Evolutionary conservation across 2,797 vertebrate species (phyloP).

Genomic region (Mus caroli): DNA sequence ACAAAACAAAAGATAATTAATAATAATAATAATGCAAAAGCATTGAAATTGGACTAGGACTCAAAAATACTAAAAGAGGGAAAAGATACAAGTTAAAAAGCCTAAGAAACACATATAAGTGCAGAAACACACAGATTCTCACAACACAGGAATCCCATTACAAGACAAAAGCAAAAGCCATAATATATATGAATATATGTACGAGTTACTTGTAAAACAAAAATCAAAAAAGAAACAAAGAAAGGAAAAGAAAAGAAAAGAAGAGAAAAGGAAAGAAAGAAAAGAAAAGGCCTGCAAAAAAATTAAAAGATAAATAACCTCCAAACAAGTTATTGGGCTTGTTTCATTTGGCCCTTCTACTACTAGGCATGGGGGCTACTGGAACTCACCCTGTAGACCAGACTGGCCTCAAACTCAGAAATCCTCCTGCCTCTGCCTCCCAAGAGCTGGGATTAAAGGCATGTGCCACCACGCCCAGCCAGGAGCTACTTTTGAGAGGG

Average conservation of each 20-base stretch:
- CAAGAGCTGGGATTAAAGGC: too few relatives aligned
- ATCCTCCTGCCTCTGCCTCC: too few relatives aligned
- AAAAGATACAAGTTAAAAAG: not conserved
- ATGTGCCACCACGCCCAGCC: too few relatives aligned
- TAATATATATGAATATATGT: not conserved
- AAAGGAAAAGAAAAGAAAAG: too few relatives aligned
- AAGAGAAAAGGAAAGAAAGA: too few relatives aligned
- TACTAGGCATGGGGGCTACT: not conserved
- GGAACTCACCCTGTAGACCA: too few relatives aligned
- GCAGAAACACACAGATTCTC: not conserved
- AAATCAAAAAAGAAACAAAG: not conserved
- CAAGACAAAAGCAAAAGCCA: too few relatives aligned
- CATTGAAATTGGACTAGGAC: not conserved
- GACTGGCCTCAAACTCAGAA: too few relatives aligned
- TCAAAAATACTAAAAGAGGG: not conserved
- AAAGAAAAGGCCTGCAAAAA: not conserved
- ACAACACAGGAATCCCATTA: not conserved
- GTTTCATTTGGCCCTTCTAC: not conserved
- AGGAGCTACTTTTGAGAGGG: fast-evolving
- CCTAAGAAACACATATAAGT: too few relatives aligned
- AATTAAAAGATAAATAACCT: too few relatives aligned
- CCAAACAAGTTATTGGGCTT: not conserved
- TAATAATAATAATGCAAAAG: not conserved
- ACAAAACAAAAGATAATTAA: not conserved
- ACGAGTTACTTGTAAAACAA: not conserved